phyloP scores from a whole-genome alignment of 2,113 vertebrate species.

The Alouatta palliata region DNA sequence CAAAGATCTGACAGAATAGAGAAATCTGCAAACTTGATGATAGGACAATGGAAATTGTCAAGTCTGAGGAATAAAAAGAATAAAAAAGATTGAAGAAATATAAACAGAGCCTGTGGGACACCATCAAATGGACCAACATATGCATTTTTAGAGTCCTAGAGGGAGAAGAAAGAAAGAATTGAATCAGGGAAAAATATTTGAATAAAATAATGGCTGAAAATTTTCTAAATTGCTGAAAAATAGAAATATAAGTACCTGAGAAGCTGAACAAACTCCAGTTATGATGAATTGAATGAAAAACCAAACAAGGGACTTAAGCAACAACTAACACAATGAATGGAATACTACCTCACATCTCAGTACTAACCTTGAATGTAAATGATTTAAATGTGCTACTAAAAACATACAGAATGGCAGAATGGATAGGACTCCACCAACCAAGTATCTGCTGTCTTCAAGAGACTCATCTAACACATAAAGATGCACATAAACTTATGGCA shows the following conservation, averaged over 20 bases:
- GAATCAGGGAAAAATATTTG: neutral
- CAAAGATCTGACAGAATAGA: neutral
- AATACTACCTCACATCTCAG: too few species aligned
- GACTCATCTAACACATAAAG: too few species aligned
- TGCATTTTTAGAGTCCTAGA: neutral
- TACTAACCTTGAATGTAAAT: too few species aligned
- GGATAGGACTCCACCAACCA: too few species aligned
- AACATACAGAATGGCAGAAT: too few species aligned
- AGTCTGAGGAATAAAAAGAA: neutral
- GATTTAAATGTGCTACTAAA: too few species aligned
- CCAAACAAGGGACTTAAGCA: too few species aligned
- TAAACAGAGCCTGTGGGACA: neutral
- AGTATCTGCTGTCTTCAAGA: too few species aligned
- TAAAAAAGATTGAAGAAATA: neutral
- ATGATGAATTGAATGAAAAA: neutral
- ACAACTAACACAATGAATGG: too few species aligned
- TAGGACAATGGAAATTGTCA: neutral
- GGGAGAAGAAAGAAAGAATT: neutral
- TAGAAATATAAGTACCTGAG: neutral
- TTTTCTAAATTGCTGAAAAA: neutral
- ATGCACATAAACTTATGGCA: too few species aligned
- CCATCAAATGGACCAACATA: neutral
- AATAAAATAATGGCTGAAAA: neutral
- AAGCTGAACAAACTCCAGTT: neutral
- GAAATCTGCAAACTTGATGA: neutral